Percentiles rank a stretch among this genome's conserved stretches.
Evolutionary conservation across 92 coral and sea anemone species (phyloP).

Genomic region (Zoanthus sansibaricus): DNA sequence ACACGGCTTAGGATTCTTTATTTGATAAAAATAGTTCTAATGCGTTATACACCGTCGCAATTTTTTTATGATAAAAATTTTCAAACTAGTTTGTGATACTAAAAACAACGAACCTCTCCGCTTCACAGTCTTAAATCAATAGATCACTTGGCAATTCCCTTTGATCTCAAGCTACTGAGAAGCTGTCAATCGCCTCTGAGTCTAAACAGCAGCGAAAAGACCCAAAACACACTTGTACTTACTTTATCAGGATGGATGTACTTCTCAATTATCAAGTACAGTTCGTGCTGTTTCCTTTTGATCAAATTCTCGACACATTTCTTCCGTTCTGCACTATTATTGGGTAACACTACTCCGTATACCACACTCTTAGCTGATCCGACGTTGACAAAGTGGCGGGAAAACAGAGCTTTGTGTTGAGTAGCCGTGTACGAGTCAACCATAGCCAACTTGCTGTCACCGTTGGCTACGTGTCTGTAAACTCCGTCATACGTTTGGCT

Average conservation of each 20-base stretch:
- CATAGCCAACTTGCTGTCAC: slow-evolving; percentile 75
- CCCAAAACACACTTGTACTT: neutral
- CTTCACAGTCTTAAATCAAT: too few species aligned
- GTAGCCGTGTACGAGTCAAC: slow-evolving; percentile 85
- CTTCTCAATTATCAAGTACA: slow-evolving; percentile 71
- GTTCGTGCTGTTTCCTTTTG: slow-evolving; percentile 67
- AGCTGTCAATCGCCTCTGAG: too few species aligned
- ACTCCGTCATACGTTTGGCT: slow-evolving; percentile 74
- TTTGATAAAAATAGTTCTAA: too few species aligned
- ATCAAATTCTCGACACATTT: slow-evolving; percentile 67
- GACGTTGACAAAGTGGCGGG: slow-evolving; percentile 67
- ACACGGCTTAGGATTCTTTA: too few species aligned
- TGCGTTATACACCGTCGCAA: too few species aligned
- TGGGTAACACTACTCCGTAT: slow-evolving; percentile 85
- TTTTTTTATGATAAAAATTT: too few species aligned
- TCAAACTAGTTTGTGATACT: too few species aligned
- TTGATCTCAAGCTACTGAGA: too few species aligned
- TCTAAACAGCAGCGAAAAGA: too few species aligned
- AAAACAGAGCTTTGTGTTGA: slow-evolving; percentile 63
- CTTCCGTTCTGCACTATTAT: slow-evolving; percentile 50
- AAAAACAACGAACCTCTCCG: too few species aligned
- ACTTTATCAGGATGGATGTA: slow-evolving; percentile 76
- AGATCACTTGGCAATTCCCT: too few species aligned
- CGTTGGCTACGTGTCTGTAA: slow-evolving; percentile 68
- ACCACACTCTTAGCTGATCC: slow-evolving; percentile 71